Evolutionary conservation across 1,140 invertebrate species (phyloP), one percentile per base, ranked within the genome.

Genomic region (Choristoneura fumiferana): DNA sequence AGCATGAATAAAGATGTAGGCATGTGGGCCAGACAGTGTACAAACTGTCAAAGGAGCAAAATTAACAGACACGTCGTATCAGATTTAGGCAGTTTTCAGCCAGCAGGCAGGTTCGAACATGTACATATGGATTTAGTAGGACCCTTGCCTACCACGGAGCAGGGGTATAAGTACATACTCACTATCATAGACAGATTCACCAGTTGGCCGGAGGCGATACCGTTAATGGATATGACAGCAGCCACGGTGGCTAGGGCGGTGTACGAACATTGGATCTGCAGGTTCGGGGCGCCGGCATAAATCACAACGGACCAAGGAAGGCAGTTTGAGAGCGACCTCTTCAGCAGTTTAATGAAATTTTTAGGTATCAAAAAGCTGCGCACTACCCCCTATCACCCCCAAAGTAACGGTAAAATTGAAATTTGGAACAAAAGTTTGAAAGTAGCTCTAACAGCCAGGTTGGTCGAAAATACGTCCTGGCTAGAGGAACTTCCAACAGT

Each of bases 121-220:
- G 60, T 92, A 0, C 83, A 92, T 63, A 57, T 92, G 0, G 91
- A 92, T 67, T 60, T 92, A 0, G 70, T 92, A 1, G 84, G 88
- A 0, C 90, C 84, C 0, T 52, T 92, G 1, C 84, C 87, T 9
- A 52, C 39, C 1, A 69, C 68, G 0, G 18, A 78, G 6, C 81
- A 76, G 0, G 65, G 54, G 4, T 49, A 58, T 12, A 40, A 43
- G 5, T 68, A 64, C 22, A 58, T 53, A 18, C 54, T 91, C 0
- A 91, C 90, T 0, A 69, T 78, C 9, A 83, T 90, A 0, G 89
- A 91, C 61, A 54, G 79, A 15, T 81, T 68, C 55, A 89, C 90
- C 4, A 57, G 82, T n/a, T 91, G 84, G 87, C 83, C 79, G 0
- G 87, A 90, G 68, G 77, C 79, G 5, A 56, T 76, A n/a, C 90